Evolutionary conservation across 2,113 vertebrate species (phyloP).

Genomic region (Cephalopterus ornatus): DNA sequence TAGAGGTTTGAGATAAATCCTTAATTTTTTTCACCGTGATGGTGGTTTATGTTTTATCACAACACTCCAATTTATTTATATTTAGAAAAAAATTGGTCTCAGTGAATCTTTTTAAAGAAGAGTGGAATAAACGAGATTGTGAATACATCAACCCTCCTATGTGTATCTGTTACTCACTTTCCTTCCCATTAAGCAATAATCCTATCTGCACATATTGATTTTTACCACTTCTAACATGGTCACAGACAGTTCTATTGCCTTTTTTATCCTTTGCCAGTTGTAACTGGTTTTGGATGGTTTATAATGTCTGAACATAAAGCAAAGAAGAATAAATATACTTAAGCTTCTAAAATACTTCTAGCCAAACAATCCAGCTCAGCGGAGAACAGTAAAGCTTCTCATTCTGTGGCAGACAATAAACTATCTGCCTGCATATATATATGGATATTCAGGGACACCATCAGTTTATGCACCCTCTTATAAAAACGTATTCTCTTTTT

Average conservation of each 20-base stretch:
- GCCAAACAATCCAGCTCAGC: background rate
- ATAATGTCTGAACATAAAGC: background rate
- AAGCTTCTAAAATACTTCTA: background rate
- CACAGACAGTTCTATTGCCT: background rate
- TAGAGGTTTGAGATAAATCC: background rate
- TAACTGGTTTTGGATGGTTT: background rate
- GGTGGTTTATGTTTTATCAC: background rate
- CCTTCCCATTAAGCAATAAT: background rate
- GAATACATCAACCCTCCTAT: background rate
- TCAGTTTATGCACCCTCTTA: background rate
- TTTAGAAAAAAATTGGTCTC: background rate
- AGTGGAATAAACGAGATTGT: background rate
- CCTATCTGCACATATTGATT: background rate
- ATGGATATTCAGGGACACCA: background rate
- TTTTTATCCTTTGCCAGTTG: background rate
- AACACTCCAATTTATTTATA: background rate
- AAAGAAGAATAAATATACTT: background rate
- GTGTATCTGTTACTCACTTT: background rate
- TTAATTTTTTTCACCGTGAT: background rate
- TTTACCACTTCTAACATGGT: background rate
- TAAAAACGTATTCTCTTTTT: background rate
- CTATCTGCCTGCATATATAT: background rate
- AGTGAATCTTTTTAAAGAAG: background rate
- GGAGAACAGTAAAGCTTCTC: background rate
- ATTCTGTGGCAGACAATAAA: background rate